Evolutionary conservation across 2,888 invertebrate species (phyloP).

Genomic region (Melolontha melolontha): DNA sequence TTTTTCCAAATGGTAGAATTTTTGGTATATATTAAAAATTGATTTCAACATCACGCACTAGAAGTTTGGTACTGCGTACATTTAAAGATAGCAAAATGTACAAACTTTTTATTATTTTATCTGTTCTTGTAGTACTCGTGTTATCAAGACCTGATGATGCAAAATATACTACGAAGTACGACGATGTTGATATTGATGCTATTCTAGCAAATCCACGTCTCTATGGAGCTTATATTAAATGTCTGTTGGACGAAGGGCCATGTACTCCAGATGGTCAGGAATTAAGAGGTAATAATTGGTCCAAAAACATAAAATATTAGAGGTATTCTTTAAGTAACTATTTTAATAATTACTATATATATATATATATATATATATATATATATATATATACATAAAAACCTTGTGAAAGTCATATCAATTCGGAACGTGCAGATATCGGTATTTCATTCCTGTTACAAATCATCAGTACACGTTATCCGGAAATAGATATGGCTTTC

Average conservation of each 20-base stretch:
- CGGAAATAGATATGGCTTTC: too few species aligned
- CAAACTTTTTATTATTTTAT: slow-evolving; percentile 7
- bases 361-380: too few species aligned
- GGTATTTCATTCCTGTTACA: too few species aligned
- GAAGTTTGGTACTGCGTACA: too few species aligned
- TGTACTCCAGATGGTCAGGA: slow-evolving; percentile 72
- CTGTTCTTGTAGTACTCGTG: slow-evolving; percentile 7
- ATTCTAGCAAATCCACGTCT: slow-evolving; percentile 69
- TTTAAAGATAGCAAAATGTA: slow-evolving; percentile 6
- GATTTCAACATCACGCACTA: too few species aligned
- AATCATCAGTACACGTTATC: too few species aligned
- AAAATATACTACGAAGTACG: slow-evolving; percentile 5
- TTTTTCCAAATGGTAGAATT: too few species aligned
- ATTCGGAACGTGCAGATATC: too few species aligned
- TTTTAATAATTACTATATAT: too few species aligned
- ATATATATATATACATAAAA: too few species aligned
- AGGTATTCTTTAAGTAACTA: not conserved
- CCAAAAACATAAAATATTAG: not conserved
- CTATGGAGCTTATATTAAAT: slow-evolving; percentile 70
- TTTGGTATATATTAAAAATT: too few species aligned
- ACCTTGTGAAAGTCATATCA: too few species aligned
- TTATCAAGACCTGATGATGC: not conserved
- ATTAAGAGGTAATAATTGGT: slow-evolving; percentile 67
- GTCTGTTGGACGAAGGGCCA: slow-evolving; percentile 68
- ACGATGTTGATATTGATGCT: slow-evolving; percentile 70